Percentiles rank a stretch among this genome's conserved stretches.
Evolutionary conservation across 53 echinoderm and acorn worm genomes (phyloP).

Genomic region (Zoroaster sp.): DNA sequence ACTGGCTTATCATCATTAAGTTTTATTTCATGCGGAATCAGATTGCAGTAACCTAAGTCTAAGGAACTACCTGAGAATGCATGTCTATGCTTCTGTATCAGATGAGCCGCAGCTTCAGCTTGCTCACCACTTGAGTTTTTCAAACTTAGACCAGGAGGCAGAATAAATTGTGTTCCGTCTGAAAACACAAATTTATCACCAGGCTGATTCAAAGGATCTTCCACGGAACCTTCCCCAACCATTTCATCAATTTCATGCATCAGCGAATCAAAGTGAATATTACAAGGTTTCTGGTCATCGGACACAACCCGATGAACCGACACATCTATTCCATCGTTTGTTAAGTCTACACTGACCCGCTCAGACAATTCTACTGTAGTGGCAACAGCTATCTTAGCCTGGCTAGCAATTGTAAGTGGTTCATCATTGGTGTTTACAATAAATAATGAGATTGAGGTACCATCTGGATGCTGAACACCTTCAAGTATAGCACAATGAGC

Average conservation of each 20-base stretch:
- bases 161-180: not conserved
- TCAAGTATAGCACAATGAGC: not conserved
- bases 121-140: not conserved
- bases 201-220: not conserved
- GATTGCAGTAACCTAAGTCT: conserved; percentile 35
- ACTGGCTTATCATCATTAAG: not conserved
- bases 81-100: conserved; percentile 27
- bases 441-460: not conserved
- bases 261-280: not conserved
- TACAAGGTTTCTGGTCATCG: not conserved
- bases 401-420: not conserved
- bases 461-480: not conserved
- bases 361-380: not conserved
- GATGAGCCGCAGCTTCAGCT: not conserved
- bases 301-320: not conserved
- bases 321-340: not conserved
- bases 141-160: not conserved
- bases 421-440: not conserved
- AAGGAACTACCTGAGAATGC: conserved; percentile 44
- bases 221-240: not conserved
- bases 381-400: not conserved
- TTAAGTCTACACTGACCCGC: not conserved
- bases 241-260: not conserved
- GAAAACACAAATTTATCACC: not conserved
- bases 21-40: conserved; percentile 42